Conservation (phyloP, 2,888 invertebrate genomes). For the Ferrisia virgata region DNA sequence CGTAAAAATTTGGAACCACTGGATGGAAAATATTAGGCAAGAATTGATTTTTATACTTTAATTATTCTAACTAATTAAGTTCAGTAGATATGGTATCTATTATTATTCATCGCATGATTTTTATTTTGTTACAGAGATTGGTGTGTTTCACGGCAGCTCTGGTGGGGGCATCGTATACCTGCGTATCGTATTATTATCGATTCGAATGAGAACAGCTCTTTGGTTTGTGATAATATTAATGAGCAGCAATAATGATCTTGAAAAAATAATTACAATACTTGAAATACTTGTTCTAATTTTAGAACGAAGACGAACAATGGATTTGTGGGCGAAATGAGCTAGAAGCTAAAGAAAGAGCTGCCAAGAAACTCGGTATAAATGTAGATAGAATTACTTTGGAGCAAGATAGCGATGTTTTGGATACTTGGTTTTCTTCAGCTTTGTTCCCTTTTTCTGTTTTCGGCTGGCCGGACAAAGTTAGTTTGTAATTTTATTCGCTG, state of each 20-base stretch:
- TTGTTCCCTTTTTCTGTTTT: conserved; percentile 94
- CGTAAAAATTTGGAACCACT: conserved; percentile 89
- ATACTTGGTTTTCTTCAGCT: conserved; percentile 98
- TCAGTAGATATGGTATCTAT: background rate
- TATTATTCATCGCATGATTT: background rate
- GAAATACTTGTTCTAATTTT: background rate
- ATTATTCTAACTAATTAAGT: too few species aligned
- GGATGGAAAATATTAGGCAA: conserved; percentile 87
- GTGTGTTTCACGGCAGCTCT: conserved; percentile 97
- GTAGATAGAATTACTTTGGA: conserved; percentile 59
- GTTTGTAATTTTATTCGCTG: background rate
- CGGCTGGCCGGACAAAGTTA: conserved; percentile 87
- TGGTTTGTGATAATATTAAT: background rate
- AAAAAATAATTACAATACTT: background rate
- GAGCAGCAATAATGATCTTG: too few species aligned
- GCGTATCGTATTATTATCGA: conserved; percentile 70
- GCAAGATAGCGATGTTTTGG: conserved; percentile 93
- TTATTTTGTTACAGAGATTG: conserved; percentile 68
- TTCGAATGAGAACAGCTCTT: conserved; percentile 55
- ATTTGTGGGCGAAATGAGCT: conserved; percentile 60
- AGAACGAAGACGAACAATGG: conserved; percentile 60
- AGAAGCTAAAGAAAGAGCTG: conserved; percentile 78
- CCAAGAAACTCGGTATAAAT: conserved; percentile 63
- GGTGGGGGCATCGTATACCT: conserved; percentile 99
- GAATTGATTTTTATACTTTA: conserved; percentile 46